Conservation (phyloP, 2,797 vertebrate species). For the Mormyrus hasselquistii region DNA sequence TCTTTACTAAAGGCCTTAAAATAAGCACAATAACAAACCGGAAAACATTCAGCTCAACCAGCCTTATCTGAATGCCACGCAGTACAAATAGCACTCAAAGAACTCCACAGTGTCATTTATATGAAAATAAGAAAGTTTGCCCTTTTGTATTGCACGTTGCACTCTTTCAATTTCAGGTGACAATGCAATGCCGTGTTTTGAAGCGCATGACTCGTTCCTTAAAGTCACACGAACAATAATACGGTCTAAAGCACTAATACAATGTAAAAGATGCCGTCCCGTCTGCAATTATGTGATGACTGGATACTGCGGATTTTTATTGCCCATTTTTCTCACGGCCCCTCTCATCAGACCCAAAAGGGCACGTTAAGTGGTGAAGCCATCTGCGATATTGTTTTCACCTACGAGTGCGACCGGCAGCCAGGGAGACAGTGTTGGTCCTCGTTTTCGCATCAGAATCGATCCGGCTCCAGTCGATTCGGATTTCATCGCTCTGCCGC, state of each 20-base stretch:
- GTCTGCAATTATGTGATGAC: not conserved
- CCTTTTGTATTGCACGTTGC: not conserved
- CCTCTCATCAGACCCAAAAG: not conserved
- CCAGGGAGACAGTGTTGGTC: not conserved
- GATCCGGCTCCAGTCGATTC: not conserved
- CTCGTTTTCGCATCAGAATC: not conserved
- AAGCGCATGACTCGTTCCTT: not conserved
- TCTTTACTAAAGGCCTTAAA: not conserved
- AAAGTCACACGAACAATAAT: not conserved
- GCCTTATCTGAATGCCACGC: not conserved
- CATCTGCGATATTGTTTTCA: not conserved
- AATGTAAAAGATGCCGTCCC: not conserved
- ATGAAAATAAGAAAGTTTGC: not conserved
- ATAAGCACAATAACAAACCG: not conserved
- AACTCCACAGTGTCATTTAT: not conserved
- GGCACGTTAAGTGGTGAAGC: not conserved
- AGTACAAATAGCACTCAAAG: not conserved
- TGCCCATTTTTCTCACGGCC: not conserved
- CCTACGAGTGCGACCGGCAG: not conserved
- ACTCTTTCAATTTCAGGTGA: not conserved
- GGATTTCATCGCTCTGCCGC: not conserved
- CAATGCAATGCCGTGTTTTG: not conserved
- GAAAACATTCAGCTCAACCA: not conserved
- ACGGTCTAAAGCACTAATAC: not conserved
- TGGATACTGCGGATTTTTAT: not conserved